Evolutionary conservation across 2,113 vertebrate genomes (phyloP), one percentile per base, ranked within the genome.

Genomic region (Neomonachus schauinslandi): DNA sequence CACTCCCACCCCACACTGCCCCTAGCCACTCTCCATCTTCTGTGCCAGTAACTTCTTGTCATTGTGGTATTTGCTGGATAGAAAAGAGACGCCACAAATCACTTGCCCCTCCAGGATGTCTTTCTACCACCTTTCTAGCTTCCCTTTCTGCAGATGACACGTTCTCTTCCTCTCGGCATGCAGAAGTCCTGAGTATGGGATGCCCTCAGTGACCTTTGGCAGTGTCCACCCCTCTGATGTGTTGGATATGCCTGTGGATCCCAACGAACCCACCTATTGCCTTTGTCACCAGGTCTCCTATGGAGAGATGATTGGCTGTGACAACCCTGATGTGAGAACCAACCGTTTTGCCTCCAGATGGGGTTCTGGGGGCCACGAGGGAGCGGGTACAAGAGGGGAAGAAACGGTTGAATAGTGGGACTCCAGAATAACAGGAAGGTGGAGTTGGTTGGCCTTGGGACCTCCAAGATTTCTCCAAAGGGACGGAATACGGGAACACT

Each of bases 261-360:
- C 99, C 97, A 99, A 99, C 69, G 99, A 99, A 95, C 99, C 99
- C 91, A 99, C 99, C 31, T 99, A 99, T 98, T 99, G 99, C 98
- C 99, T 99, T 97, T 99, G 99, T 98, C 99, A 99, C 98, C 99
- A 99, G 98, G 99, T 99, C 61, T 99, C 99, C 93, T 99, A 99
- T 15, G 99, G 99, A 98, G 99, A 99, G 98, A 99, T 99, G 99
- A 99, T 99, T 28, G 99, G 99, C 99, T 99, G 99, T 84, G 99
- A 99, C 98, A 99, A 99, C 98, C 99, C 99, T 51, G 99, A 99
- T 86, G 99, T 99, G 98, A 99, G 99, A 99, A 93, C 96, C 55
- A 31, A 77, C 74, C 14, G 42, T 77, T 94, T 87, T 96, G 79
- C 81, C 94, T 92, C 36, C 39, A 83, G 72, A 33, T 82, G 55